Evolutionary conservation across 2,888 invertebrate genomes (phyloP).

Genomic region (Ochropacha duplaris): DNA sequence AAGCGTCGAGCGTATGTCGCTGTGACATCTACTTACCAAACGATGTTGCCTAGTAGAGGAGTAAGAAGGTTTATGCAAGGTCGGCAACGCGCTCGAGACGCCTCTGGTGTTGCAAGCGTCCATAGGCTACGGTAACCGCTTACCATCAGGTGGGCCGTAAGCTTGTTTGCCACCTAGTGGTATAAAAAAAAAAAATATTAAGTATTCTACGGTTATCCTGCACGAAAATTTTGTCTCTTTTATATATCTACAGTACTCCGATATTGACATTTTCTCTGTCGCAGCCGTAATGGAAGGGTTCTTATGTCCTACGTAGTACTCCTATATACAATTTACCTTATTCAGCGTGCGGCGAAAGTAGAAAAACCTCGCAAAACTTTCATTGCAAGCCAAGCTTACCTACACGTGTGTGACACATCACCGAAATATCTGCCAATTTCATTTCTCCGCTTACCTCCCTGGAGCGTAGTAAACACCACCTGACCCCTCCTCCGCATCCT

Average conservation of each 20-base stretch:
- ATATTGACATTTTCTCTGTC: conserved; percentile 30
- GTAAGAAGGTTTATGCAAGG: too few relatives aligned
- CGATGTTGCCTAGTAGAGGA: background rate
- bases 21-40: conserved; percentile 1
- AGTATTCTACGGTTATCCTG: background rate
- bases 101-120: too few relatives aligned
- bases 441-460: conserved; percentile 76
- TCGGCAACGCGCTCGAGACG: too few relatives aligned
- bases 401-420: conserved; percentile 73
- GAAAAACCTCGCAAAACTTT: conserved; percentile 74
- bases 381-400: conserved; percentile 67
- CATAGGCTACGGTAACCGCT: too few relatives aligned
- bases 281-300: conserved; percentile 48
- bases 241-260: conserved; percentile 12
- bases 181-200: too few relatives aligned
- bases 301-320: conserved; percentile 46
- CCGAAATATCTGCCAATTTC: conserved; percentile 81
- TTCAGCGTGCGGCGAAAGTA: conserved; percentile 67
- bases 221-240: background rate
- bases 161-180: too few relatives aligned
- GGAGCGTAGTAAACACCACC: conserved; percentile 76
- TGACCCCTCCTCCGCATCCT: conserved; percentile 43
- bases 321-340: conserved; percentile 54
- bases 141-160: too few relatives aligned
- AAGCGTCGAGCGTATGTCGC: background rate